Evolutionary conservation across 2,113 vertebrate species (phyloP).

Genomic region (Salvator merianae): DNA sequence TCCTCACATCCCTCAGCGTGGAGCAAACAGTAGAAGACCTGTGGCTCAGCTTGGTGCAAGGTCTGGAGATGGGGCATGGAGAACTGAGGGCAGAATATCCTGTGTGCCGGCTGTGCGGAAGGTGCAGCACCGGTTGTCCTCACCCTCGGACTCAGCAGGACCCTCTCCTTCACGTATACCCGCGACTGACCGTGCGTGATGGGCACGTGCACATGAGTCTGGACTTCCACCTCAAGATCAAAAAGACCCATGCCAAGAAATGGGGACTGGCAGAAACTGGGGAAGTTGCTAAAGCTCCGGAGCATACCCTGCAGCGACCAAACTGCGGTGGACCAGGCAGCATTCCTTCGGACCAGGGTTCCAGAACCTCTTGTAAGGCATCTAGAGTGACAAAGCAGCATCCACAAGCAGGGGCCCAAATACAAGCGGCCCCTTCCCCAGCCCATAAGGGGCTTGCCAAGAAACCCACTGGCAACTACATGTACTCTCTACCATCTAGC

Average conservation of each 20-base stretch:
- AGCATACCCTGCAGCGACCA: background rate
- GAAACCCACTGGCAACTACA: background rate
- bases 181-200: background rate
- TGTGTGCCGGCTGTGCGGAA: background rate
- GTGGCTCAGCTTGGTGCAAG: background rate
- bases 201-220: background rate
- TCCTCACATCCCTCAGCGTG: background rate
- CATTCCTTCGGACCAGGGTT: too few species aligned
- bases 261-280: background rate
- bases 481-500: background rate
- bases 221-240: background rate
- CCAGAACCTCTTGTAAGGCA: too few species aligned
- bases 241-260: background rate
- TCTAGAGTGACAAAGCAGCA: background rate
- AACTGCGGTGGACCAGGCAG: background rate
- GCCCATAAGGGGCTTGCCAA: background rate
- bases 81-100: background rate
- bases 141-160: background rate
- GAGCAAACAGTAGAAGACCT: background rate
- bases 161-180: background rate
- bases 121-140: background rate
- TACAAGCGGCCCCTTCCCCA: background rate
- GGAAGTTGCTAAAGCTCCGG: background rate
- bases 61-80: background rate
- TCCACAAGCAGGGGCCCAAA: background rate